phyloP scores from a whole-genome alignment of 2,888 invertebrate species.

The Ichneumoninae sp. region DNA sequence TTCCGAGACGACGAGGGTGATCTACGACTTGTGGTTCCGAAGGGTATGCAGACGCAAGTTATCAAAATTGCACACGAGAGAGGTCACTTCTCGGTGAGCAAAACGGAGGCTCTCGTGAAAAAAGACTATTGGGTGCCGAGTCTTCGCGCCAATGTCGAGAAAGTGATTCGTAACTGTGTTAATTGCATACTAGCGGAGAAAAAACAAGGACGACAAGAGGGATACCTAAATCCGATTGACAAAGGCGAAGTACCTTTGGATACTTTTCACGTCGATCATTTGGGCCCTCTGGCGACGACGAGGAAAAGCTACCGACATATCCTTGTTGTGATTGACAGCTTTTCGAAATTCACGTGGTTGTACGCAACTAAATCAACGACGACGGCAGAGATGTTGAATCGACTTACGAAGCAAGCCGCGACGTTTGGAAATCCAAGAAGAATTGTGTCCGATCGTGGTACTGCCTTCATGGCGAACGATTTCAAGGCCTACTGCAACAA shows the following conservation, averaged over 20 bases:
- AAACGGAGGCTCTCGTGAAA: too few species aligned
- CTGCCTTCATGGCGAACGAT: slow-evolving; percentile 51
- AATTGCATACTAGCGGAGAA: too few species aligned
- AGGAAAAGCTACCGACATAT: neutral
- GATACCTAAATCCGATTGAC: too few species aligned
- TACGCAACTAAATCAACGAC: neutral
- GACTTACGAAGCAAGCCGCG: slow-evolving; percentile 42
- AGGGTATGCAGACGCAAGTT: neutral
- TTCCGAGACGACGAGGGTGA: neutral
- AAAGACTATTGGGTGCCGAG: too few species aligned
- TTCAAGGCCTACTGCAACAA: slow-evolving; percentile 49
- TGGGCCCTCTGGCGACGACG: neutral
- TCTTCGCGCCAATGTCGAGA: too few species aligned
- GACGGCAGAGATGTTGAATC: slow-evolving; percentile 44
- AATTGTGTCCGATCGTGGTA: slow-evolving; percentile 49
- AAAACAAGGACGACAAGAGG: too few species aligned
- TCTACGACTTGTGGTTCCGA: neutral
- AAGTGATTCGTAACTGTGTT: too few species aligned
- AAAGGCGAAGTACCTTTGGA: too few species aligned
- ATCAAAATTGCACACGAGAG: too few species aligned
- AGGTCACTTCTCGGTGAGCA: too few species aligned
- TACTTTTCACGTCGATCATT: too few species aligned
- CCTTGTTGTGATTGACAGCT: neutral
- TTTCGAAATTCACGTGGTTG: neutral
- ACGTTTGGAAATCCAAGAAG: slow-evolving; percentile 54